phyloP scores from a whole-genome alignment of 2,888 invertebrate species.

The Endotricha flammealis region DNA sequence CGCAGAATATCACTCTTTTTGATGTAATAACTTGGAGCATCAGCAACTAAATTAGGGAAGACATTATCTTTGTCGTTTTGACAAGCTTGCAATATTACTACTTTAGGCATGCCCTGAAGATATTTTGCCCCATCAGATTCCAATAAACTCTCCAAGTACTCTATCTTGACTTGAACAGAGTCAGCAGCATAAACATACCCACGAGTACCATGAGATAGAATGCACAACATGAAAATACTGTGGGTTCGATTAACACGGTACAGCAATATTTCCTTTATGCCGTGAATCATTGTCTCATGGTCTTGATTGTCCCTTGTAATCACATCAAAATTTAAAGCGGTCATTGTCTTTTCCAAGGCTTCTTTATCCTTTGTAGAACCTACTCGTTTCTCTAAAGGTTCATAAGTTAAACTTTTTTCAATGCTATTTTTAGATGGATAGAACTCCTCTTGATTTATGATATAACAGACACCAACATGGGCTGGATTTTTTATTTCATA shows the following conservation, averaged over 20 bases:
- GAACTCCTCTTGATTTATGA: slow-evolving; percentile 65
- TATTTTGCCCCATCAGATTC: slow-evolving; percentile 47
- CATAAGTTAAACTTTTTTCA: slow-evolving; percentile 25
- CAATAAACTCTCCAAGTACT: slow-evolving; percentile 54
- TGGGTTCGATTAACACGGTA: slow-evolving; percentile 42
- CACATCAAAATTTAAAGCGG: slow-evolving; percentile 51
- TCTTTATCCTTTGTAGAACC: slow-evolving; percentile 53
- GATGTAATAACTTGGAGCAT: slow-evolving; percentile 35
- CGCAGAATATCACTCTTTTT: slow-evolving; percentile 57
- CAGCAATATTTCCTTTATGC: slow-evolving; percentile 44
- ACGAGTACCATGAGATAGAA: slow-evolving; percentile 63
- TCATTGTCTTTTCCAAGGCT: slow-evolving; percentile 49
- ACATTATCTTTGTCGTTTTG: slow-evolving; percentile 42
- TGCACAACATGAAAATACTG: slow-evolving; percentile 64
- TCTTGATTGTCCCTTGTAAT: slow-evolving; percentile 44
- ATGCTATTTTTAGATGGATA: slow-evolving; percentile 55
- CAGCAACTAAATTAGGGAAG: slow-evolving; percentile 38
- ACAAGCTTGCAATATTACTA: slow-evolving; percentile 65
- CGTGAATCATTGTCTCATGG: slow-evolving; percentile 43
- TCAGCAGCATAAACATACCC: slow-evolving; percentile 65
- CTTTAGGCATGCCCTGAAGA: slow-evolving; percentile 54
- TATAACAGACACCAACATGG: slow-evolving; percentile 56
- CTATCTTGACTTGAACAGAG: slow-evolving; percentile 58
- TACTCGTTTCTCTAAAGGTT: slow-evolving; percentile 34
- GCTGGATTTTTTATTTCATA: slow-evolving; percentile 54